These are phyloP conservation scores for Neotragus pygmaeus DNA, from an alignment of 2,113 vertebrate genomes.

Conservation along the genomic window DNA sequence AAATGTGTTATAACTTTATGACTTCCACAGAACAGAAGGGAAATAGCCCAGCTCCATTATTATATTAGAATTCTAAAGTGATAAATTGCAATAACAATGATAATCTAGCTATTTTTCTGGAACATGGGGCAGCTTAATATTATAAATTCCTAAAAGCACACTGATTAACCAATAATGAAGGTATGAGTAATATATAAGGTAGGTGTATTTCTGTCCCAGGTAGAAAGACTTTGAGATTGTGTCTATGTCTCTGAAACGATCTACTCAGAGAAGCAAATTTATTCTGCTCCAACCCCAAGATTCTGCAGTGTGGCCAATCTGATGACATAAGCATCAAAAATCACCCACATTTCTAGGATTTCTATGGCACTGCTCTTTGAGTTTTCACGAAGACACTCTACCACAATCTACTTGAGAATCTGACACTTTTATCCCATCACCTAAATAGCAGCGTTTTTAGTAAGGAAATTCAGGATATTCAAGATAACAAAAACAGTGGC, in stretches of 20 bases:
- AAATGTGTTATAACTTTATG: not conserved
- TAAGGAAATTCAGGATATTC: not conserved
- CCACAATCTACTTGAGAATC: not conserved
- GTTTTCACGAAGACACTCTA: not conserved
- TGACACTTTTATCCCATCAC: not conserved
- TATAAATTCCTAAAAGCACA: not conserved
- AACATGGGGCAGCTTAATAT: not conserved
- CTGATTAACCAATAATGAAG: not conserved
- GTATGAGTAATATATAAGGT: not conserved
- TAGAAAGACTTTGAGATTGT: not conserved
- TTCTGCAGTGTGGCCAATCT: not conserved
- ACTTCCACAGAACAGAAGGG: not conserved
- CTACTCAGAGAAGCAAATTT: not conserved
- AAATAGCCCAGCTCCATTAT: not conserved
- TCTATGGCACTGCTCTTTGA: not conserved
- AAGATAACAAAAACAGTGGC: not conserved
- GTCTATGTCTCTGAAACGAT: not conserved
- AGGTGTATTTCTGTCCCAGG: not conserved
- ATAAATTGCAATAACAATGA: not conserved
- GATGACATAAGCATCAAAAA: not conserved
- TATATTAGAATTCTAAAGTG: not conserved
- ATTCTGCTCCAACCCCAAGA: not conserved
- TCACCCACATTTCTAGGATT: not conserved
- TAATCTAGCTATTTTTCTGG: not conserved
- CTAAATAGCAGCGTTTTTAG: not conserved